Base-by-base conservation (phyloP, 2,113 vertebrate species). In the Acanthochromis polyacanthus region DNA sequence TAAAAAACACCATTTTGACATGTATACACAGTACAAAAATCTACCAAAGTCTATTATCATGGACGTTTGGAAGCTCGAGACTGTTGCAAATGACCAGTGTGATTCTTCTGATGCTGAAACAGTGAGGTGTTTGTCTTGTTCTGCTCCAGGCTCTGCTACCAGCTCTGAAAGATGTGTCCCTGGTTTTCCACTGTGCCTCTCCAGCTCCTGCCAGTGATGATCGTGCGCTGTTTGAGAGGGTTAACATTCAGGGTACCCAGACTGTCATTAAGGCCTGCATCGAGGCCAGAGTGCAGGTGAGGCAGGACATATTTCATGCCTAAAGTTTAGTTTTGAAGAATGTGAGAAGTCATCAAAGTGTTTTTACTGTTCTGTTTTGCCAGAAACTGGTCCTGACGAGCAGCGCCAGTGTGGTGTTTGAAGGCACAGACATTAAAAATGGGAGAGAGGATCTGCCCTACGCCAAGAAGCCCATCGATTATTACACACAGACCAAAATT, bases 401-500 rank as follows among this genome's bases (percentile, higher is more conserved):
- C 93, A 99, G 97, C 86, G 98, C 98, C 86, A 99, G 98, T 63
- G 98, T 99, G 0, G 93, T 97, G 88, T 99, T 97, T 90, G 97
- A 99, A 88, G 98, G 98, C 28, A 93, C 75, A 5, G 96, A 99
- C 91, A 96, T 99, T 36, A 97, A 97, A 89, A 95, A 99, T 36
- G 98, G 97, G 51, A 95, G 90, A 0, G 98, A 99, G 91, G 96
- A 98, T 77, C 94, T 97, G 2, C 98, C 97, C 0, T 99, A 99
- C 12, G 97, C 98, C 23, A 91, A 75, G 50, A 97, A 94, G 2
- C 97, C 98, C 4, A 97, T 99, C 0, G 98, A 99, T 89, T 99
- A 96, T 85, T 99, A 99, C 92, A 99, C 98, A 3, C 93, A 97
- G 89, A 99, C 97, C 4, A 99, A 99, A 93, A 99, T 99, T 83